Evolutionary conservation across 1,140 invertebrate species (phyloP).

Genomic region (Bombus vancouverensis): DNA sequence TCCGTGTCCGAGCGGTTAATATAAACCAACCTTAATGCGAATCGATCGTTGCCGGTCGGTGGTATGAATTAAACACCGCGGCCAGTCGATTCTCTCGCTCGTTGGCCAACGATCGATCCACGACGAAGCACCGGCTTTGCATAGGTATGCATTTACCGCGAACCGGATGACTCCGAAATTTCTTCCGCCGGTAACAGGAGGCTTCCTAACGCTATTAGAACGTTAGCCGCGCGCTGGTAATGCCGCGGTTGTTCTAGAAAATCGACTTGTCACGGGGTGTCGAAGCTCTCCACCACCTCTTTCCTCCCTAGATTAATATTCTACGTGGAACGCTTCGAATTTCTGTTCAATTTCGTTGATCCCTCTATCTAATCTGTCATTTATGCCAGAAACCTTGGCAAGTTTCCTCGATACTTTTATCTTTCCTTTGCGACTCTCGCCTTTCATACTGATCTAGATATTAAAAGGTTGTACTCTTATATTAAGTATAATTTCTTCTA

Average conservation of each 20-base stretch:
- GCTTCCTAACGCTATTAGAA: conserved; percentile 59
- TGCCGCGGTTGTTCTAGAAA: conserved; percentile 37
- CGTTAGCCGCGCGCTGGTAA: conserved; percentile 24
- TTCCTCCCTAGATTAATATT: conserved; percentile 21
- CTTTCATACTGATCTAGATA: not conserved
- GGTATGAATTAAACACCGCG: conserved; percentile 8
- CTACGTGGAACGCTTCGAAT: not conserved
- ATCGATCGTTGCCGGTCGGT: conserved; percentile 22
- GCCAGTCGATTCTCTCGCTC: not conserved
- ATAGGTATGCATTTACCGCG: conserved; percentile 47
- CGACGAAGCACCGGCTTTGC: conserved; percentile 51
- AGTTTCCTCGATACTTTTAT: not conserved
- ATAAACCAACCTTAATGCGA: conserved; percentile 3
- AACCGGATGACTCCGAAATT: conserved; percentile 57
- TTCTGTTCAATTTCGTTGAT: conserved; percentile 13
- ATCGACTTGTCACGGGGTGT: conserved; percentile 16
- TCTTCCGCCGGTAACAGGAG: conserved; percentile 57
- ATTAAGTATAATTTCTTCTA: not conserved
- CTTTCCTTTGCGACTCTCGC: not conserved
- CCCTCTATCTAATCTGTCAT: not conserved
- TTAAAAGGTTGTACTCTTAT: too few species aligned
- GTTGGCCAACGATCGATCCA: not conserved
- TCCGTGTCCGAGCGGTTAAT: not conserved
- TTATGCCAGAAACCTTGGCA: not conserved
- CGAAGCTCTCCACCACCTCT: not conserved